Evolutionary conservation across 2,888 invertebrate genomes (phyloP), one percentile per base, ranked within the genome.

Genomic region (Apoderus coryli): DNA sequence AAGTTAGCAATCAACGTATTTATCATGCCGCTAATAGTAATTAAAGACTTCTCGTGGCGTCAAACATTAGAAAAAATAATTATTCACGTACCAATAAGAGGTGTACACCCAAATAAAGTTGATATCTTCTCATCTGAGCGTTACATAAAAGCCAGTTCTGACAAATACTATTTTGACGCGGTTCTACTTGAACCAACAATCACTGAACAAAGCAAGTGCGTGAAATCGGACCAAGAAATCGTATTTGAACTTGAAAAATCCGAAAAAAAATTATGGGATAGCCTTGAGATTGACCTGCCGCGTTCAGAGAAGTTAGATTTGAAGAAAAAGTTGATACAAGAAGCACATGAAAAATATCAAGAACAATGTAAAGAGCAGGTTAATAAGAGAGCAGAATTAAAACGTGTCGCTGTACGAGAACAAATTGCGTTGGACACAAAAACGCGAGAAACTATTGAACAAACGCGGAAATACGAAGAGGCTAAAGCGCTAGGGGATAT

Each of bases 41-140:
- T 85, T 2, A 77, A 75, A 59, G 74, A 82, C 59, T 77, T 64
- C 47, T 67, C 65, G 19, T 86, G 85, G 85, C 69, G 69, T 22
- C 80, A 86, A 61, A 73, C 73, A 2, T 57, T 62, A 9, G 61
- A 61, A 22, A 57, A 56, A 19, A 47, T 85, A 5, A 65, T 69
- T 35, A 64, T 86, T 32, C 64, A 64, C 40, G 67, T 82, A 14
- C 75, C 78, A 4, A 49, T 80, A 28, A 72, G 65, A 46, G 70
- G 71, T 4, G 63, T 68, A 1, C 64, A 62, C 42, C 60, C 64
- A 14, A 69, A 68, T 32, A 75, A 75, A 51, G 68, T 76, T 0
- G 76, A 81, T 51, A 53, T 84, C 24, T 71, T 80, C 43, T 72
- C 74, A 0, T 65, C 74, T 1, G 66, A 72, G 35, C 64, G 67